Evolutionary conservation across 2,888 invertebrate genomes (phyloP).

Genomic region (Tridacna gigas): DNA sequence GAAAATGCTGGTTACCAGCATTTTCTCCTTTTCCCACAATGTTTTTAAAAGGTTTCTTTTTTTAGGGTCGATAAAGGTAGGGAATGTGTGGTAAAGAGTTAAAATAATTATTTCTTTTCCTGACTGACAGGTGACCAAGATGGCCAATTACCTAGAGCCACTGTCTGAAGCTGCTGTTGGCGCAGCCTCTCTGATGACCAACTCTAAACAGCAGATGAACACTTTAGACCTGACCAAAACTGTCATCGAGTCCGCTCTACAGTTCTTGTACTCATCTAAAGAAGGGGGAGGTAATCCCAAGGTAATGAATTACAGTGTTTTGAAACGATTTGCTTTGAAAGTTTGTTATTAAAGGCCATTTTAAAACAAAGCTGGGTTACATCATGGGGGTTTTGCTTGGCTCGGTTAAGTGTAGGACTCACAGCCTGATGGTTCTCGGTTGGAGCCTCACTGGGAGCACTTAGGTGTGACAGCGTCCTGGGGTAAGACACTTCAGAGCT

Average conservation of each 20-base stretch:
- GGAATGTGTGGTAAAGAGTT: too few species aligned
- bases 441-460: too few species aligned
- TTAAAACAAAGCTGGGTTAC: too few species aligned
- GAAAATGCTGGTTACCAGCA: neutral
- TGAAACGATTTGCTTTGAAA: too few species aligned
- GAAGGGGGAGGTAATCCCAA: constrained; percentile 97
- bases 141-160: constrained; percentile 89
- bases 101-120: neutral
- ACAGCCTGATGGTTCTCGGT: too few species aligned
- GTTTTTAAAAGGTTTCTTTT: neutral
- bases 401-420: too few species aligned
- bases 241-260: constrained; percentile 95
- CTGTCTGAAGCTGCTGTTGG: constrained; percentile 93
- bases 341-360: too few species aligned
- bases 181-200: constrained; percentile 91
- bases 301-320: constrained; percentile 83
- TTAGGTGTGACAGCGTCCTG: too few species aligned
- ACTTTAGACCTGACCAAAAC: constrained; percentile 97
- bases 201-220: constrained; percentile 93
- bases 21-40: neutral
- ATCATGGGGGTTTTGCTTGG: too few species aligned
- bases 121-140: constrained; percentile 66
- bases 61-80: neutral
- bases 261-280: constrained; percentile 93
- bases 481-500: too few species aligned